phyloP scores from a whole-genome alignment of 2,113 vertebrate genomes.

The western clawed frog (Xenopus tropicalis) region DNA sequence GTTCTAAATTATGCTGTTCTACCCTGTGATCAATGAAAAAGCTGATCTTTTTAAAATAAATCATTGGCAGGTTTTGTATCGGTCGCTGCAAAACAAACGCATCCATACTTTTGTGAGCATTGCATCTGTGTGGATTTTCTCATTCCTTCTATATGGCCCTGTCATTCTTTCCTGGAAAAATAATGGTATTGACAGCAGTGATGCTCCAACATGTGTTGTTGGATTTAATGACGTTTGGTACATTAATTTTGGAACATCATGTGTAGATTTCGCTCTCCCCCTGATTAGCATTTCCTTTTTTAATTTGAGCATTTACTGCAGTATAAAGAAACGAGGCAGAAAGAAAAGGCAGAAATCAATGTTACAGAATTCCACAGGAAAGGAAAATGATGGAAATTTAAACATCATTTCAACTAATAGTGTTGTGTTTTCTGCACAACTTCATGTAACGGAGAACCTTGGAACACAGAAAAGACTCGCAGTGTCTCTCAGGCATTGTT shows the following conservation, averaged over 20 bases:
- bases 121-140: conserved; percentile 76
- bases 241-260: conserved; percentile 74
- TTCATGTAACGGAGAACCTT: neutral
- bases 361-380: neutral
- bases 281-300: conserved; percentile 80
- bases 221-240: conserved; percentile 79
- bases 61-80: conserved; percentile 15
- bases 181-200: neutral
- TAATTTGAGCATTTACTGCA: conserved; percentile 79
- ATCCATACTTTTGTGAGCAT: conserved; percentile 66
- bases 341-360: conserved; percentile 22
- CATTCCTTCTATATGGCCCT: conserved; percentile 82
- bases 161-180: conserved; percentile 78
- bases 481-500: neutral
- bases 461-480: neutral
- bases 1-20: no score
- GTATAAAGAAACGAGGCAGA: conserved; percentile 68
- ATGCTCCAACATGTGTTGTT: conserved; percentile 55
- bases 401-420: neutral
- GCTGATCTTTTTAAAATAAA: neutral
- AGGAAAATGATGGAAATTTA: neutral
- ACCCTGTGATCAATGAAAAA: neutral
- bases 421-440: neutral
- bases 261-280: conserved; percentile 81
- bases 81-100: neutral